These are phyloP conservation scores for Cottus gobio DNA, from an alignment of 2,113 vertebrate species.

Conservation along the genomic window DNA sequence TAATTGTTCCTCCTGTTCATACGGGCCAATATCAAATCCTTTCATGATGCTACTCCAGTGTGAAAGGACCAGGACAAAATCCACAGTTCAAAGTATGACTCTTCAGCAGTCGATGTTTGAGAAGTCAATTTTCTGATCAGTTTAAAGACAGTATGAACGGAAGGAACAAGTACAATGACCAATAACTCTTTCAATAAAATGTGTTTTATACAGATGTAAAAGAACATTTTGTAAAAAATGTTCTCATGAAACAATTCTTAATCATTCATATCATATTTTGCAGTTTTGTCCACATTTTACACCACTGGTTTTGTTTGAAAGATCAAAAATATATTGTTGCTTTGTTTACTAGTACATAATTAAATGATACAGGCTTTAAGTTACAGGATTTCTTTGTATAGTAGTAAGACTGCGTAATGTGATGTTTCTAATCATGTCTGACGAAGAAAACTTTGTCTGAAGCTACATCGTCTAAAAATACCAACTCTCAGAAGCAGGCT, in stretches of 20 bases:
- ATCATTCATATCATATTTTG: background rate
- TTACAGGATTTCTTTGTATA: background rate
- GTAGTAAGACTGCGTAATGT: background rate
- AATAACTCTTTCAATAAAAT: background rate
- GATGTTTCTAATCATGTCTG: background rate
- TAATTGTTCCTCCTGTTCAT: background rate
- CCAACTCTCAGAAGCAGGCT: constrained; percentile 7
- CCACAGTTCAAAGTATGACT: no score
- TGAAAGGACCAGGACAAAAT: background rate
- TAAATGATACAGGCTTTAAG: background rate
- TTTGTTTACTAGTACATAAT: background rate
- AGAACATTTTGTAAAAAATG: background rate
- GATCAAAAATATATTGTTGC: background rate
- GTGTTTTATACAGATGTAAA: background rate
- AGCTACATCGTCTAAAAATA: constrained; percentile 37
- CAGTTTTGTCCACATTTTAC: background rate
- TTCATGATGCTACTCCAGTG: background rate
- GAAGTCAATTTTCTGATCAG: background rate
- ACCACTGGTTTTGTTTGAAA: background rate
- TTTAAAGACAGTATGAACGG: background rate
- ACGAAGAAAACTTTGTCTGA: background rate
- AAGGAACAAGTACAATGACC: background rate
- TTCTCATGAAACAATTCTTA: background rate
- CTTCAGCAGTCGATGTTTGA: no score
- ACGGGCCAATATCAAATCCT: background rate